Percentiles rank a stretch among this genome's conserved stretches.
Conservation (phyloP, 1,140 invertebrate species). For the Amphibalanus amphitrite region DNA sequence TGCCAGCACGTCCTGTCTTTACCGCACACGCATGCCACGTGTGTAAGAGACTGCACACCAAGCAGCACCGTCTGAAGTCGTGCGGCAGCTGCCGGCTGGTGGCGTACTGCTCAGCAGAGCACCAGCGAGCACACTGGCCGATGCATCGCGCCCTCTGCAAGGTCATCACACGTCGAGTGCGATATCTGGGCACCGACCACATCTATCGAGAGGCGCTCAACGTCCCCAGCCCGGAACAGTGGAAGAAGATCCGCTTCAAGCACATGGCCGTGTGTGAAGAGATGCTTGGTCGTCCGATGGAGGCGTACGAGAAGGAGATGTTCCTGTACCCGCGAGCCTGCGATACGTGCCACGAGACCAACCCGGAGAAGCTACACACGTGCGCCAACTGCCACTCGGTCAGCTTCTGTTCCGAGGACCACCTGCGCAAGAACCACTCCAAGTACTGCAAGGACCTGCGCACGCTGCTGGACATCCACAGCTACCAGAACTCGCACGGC, state of each 20-base stretch:
- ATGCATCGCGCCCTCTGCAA: slow-evolving; percentile 28
- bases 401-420: slow-evolving; percentile 22
- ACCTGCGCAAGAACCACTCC: slow-evolving; percentile 22
- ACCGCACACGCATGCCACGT: slow-evolving; percentile 25
- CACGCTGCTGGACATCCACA: slow-evolving; percentile 23
- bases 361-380: slow-evolving; percentile 27
- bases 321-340: slow-evolving; percentile 46
- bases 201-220: background rate
- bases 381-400: slow-evolving; percentile 40
- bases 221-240: background rate
- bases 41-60: slow-evolving; percentile 22
- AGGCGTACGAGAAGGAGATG: slow-evolving; percentile 45
- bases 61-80: background rate
- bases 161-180: slow-evolving; percentile 19
- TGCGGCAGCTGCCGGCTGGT: slow-evolving; percentile 24
- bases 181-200: slow-evolving; percentile 25
- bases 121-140: slow-evolving; percentile 28
- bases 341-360: slow-evolving; percentile 30
- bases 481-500: slow-evolving; percentile 26
- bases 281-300: slow-evolving; percentile 34
- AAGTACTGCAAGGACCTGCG: slow-evolving; percentile 26
- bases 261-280: slow-evolving; percentile 34
- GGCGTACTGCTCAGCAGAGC: slow-evolving; percentile 25
- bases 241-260: background rate
- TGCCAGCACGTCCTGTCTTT: slow-evolving; percentile 14